A percentile compares a stretch with the other conserved stretches of the same genome.
phyloP scores from a whole-genome alignment of 2,113 vertebrate species.

The Orthonyx spaldingii region DNA sequence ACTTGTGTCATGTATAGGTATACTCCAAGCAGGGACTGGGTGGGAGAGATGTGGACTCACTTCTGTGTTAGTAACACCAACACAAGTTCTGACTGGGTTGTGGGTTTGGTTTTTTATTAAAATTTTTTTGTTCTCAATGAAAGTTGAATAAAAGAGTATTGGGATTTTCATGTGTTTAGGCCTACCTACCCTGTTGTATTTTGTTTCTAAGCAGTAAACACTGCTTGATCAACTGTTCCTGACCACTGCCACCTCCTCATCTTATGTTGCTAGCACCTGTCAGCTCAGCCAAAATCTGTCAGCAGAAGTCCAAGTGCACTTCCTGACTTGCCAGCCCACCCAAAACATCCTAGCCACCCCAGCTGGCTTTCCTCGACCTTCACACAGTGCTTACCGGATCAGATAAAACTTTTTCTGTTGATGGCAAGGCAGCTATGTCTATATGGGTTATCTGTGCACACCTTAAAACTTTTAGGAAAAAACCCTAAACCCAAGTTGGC shows the following conservation, averaged over 20 bases:
- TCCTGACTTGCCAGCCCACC: neutral
- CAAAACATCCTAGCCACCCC: neutral
- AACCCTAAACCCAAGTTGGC: fast-evolving
- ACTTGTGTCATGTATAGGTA: neutral
- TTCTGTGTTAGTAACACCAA: neutral
- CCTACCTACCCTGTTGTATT: neutral
- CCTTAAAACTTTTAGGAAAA: neutral
- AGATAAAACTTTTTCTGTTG: neutral
- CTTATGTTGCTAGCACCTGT: slow-evolving; percentile 8
- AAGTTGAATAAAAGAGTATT: neutral
- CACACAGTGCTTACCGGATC: neutral
- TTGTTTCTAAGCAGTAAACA: neutral
- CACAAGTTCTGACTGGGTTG: neutral
- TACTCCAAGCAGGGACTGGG: neutral
- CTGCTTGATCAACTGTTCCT: neutral
- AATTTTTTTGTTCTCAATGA: neutral
- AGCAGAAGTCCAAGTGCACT: neutral
- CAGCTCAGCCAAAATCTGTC: neutral
- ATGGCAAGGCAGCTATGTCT: neutral
- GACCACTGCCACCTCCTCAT: neutral
- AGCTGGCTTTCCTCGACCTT: neutral
- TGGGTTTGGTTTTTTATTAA: neutral
- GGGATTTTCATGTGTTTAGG: neutral
- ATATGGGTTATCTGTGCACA: neutral
- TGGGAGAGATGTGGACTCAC: neutral